These are phyloP conservation scores for Ochropleura leucogaster DNA, from an alignment of 2,888 invertebrate species.

Conservation along the genomic window DNA sequence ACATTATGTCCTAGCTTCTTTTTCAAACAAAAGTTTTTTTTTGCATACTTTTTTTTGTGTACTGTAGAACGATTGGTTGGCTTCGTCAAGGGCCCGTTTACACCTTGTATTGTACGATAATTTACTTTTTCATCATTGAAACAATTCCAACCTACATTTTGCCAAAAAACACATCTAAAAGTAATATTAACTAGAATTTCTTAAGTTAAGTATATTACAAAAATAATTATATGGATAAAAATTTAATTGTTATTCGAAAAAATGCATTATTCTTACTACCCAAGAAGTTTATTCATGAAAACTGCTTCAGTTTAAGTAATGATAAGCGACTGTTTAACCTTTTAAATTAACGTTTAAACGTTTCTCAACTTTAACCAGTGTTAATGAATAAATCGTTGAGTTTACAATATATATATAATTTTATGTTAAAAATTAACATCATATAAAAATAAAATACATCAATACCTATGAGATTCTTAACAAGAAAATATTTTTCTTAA, in stretches of 20 bases:
- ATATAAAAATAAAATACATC: slow-evolving; percentile 46
- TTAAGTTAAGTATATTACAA: slow-evolving; percentile 7
- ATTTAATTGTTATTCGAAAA: background rate
- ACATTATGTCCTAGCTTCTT: too few species aligned
- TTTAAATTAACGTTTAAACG: background rate
- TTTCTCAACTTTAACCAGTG: background rate
- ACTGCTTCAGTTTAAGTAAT: background rate
- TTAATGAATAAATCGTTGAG: background rate
- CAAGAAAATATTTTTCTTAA: slow-evolving; percentile 44
- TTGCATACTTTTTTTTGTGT: too few species aligned
- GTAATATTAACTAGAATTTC: background rate
- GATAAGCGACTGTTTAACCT: background rate
- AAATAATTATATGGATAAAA: background rate
- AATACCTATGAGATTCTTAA: slow-evolving; percentile 49
- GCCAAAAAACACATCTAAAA: background rate
- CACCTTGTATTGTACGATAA: slow-evolving; percentile 3
- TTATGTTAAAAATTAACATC: slow-evolving; percentile 27
- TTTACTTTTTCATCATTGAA: background rate
- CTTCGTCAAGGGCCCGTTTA: too few species aligned
- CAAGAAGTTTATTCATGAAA: background rate
- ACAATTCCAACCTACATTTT: background rate
- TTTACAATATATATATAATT: slow-evolving; percentile 15
- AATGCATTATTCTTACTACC: background rate
- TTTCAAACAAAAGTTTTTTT: too few species aligned
- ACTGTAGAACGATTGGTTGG: too few species aligned